Base-by-base conservation (phyloP, 2,888 invertebrate genomes). In the Notocelia uddmanniana region DNA sequence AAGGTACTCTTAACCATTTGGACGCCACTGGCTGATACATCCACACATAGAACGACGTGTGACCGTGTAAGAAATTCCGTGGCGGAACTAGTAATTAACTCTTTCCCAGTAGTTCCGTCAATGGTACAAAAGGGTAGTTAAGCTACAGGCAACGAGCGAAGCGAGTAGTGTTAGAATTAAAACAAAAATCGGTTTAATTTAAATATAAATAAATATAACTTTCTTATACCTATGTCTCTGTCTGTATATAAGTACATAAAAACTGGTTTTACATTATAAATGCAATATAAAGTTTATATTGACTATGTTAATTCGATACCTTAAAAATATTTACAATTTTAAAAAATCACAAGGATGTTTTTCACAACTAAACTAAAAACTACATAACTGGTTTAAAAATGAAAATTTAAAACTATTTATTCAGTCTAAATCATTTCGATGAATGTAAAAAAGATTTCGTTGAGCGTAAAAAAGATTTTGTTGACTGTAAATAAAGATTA, bases 401-500 rank as follows among this genome's bases (percentile, higher is more conserved):
- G 52, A 62, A 72, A 66, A 23, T 26, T 54, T 52, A 52, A 13
- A 13, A 18, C 66, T 59, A 34, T 21, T 59, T 54, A 59, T 69
- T 75, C 74, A 75, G 75, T 74, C 75, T 66, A 75, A 69, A 31
- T 48, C 59, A 59, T 73, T 75, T 74, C 71, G 73, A 69, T 74
- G 64, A 58, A 60, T 52, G 41, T 59, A 54, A 54, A 63, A 58
- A 48, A 64, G 48, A 2, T 13, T 37, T 45, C 15, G n/a, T 45
- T n/a, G 41, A 45, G 13, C 5, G 0, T 45, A n/a, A 45, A 15
- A 37, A 37, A 37, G 3, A 2, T 13, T 8, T 13, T 2, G 11
- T 37, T 11, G n/a, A n/a, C n/a, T n/a, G n/a, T n/a, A n/a, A n/a
- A n/a, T n/a, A n/a, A n/a, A n/a, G n/a, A 6, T 26, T 5, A 8